phyloP scores from a whole-genome alignment of 35 echinoderm and acorn worm genomes.

The Apostichopus californicus region DNA sequence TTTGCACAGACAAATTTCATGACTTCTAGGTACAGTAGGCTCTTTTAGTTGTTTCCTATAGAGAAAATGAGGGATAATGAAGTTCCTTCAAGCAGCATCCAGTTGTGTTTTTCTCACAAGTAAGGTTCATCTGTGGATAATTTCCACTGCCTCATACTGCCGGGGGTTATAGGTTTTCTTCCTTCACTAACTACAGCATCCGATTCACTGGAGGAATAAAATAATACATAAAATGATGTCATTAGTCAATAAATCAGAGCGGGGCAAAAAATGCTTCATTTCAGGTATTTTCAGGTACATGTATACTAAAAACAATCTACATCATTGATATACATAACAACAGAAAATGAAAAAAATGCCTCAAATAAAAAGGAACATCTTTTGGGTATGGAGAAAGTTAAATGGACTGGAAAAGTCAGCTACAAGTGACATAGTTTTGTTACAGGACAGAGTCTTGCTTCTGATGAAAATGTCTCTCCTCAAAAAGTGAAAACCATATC shows the following conservation, averaged over 20 bases:
- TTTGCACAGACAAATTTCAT: no score
- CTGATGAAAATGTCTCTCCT: no score
- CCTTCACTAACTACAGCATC: not conserved
- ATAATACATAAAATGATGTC: not conserved
- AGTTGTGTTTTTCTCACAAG: not conserved
- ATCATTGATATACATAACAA: not conserved
- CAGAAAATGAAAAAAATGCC: not conserved
- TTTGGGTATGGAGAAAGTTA: no score
- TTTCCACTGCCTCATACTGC: conserved; percentile 32
- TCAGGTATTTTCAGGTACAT: not conserved
- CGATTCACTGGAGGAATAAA: not conserved
- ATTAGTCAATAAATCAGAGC: not conserved
- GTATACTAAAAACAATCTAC: not conserved
- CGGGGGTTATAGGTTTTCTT: conserved; percentile 50
- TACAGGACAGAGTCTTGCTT: no score
- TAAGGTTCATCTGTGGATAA: conserved; percentile 58
- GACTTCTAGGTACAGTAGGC: no score
- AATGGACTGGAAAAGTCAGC: no score
- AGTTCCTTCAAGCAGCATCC: no score
- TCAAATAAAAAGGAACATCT: no score
- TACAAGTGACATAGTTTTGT: no score
- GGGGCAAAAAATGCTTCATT: not conserved
- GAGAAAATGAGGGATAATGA: no score
- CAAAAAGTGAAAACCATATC: no score
- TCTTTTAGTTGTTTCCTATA: no score